These are phyloP conservation scores for Mythimna pallens DNA, from an alignment of 2,888 invertebrate genomes.

Conservation along the genomic window DNA sequence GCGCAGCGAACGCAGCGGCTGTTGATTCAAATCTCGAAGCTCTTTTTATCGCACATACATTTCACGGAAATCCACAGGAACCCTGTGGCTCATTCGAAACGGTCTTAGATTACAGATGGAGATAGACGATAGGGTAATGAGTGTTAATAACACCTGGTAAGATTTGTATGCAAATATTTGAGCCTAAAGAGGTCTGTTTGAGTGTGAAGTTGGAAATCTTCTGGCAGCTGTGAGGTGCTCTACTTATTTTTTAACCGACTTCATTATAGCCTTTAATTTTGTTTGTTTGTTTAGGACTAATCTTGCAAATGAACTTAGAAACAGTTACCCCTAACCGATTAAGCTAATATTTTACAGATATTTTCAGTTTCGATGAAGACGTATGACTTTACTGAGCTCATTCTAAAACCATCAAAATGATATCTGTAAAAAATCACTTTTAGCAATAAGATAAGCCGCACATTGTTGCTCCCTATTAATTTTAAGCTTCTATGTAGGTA, in stretches of 20 bases:
- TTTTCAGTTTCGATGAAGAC: no score
- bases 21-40: conserved; percentile 64
- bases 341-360: no score
- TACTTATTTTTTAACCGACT: neutral
- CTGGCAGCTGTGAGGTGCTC: neutral
- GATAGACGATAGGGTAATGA: conserved; percentile 35
- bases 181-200: conserved; percentile 12
- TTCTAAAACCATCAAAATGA: no score
- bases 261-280: no score
- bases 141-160: conserved; percentile 31
- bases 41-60: conserved; percentile 64
- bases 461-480: no score
- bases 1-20: conserved; percentile 58
- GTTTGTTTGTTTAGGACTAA: no score
- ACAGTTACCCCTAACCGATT: no score
- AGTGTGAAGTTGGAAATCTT: conserved; percentile 37
- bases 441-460: no score
- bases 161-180: conserved; percentile 28
- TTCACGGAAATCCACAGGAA: conserved; percentile 64
- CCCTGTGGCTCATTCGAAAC: conserved; percentile 54
- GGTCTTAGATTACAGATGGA: conserved; percentile 51
- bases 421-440: no score
- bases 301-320: no score
- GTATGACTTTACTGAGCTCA: no score
- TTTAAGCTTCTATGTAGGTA: no score